phyloP scores from a whole-genome alignment of 2,113 vertebrate genomes.

The Hyperopisus bebe region DNA sequence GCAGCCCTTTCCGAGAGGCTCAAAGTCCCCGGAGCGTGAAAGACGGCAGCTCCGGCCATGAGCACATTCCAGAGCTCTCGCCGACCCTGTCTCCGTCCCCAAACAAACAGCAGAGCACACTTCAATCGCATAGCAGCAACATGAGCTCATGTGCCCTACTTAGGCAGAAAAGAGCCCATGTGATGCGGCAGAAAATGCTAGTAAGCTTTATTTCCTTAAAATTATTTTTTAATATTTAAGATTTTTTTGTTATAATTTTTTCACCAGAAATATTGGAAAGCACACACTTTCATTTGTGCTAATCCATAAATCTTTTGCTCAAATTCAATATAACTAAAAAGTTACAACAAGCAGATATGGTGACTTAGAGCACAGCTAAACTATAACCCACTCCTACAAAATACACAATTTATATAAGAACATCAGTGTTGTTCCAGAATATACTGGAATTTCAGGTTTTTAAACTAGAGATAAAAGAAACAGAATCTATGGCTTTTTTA shows the following conservation, averaged over 20 bases:
- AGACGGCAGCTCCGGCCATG: constrained; percentile 48
- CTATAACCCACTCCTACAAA: background rate
- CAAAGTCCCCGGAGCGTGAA: background rate
- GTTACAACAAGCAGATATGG: background rate
- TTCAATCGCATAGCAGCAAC: constrained; percentile 80
- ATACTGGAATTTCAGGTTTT: background rate
- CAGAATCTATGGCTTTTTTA: background rate
- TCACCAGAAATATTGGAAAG: background rate
- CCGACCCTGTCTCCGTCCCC: constrained; percentile 53
- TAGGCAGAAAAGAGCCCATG: background rate
- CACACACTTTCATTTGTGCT: background rate
- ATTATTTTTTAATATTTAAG: background rate
- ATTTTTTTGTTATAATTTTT: background rate
- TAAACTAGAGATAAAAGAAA: background rate
- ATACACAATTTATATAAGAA: background rate
- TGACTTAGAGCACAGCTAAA: background rate
- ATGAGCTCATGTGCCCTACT: constrained; percentile 77
- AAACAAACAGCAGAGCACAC: constrained; percentile 78
- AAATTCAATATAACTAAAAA: background rate
- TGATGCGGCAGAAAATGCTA: background rate
- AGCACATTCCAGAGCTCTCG: constrained; percentile 50
- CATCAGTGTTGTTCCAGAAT: background rate
- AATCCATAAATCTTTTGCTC: background rate
- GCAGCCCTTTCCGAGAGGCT: background rate
- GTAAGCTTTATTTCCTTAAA: background rate